phyloP scores from a whole-genome alignment of 1,140 invertebrate species.

The Leptinotarsa texana region DNA sequence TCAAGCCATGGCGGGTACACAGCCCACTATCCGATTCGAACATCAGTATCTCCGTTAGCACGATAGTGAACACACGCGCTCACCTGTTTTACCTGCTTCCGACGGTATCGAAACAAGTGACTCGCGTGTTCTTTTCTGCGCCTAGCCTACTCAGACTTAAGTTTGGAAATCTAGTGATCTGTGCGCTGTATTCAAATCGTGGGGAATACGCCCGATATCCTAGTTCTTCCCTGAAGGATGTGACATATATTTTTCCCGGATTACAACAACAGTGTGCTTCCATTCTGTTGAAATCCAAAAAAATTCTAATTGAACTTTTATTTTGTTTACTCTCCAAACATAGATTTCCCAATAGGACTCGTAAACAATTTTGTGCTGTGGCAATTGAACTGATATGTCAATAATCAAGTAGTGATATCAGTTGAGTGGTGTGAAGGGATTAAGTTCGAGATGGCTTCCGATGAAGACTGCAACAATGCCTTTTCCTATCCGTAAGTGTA shows the following conservation, averaged over 20 bases:
- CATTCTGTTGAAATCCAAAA: not conserved
- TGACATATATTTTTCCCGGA: not conserved
- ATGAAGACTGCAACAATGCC: constrained; percentile 45
- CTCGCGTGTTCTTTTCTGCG: constrained; percentile 24
- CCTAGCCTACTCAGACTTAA: constrained; percentile 30
- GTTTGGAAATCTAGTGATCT: not conserved
- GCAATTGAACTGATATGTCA: constrained; percentile 34
- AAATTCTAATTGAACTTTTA: constrained; percentile 15
- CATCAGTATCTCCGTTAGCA: constrained; percentile 31
- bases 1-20: constrained; percentile 40
- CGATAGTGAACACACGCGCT: constrained; percentile 28
- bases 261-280: not conserved
- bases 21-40: constrained; percentile 37
- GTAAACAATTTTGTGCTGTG: constrained; percentile 32
- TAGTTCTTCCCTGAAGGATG: not conserved
- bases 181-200: not conserved
- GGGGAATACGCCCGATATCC: not conserved
- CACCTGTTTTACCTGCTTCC: constrained; percentile 24
- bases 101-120: constrained; percentile 32
- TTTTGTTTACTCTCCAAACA: constrained; percentile 33
- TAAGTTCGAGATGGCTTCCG: constrained; percentile 42
- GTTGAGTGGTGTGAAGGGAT: constrained; percentile 32
- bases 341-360: constrained; percentile 31
- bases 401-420: constrained; percentile 37
- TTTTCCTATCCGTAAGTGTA: constrained; percentile 44